Base-by-base conservation (phyloP, 2,797 vertebrate genomes). In the Sebastes ruberrimus region DNA sequence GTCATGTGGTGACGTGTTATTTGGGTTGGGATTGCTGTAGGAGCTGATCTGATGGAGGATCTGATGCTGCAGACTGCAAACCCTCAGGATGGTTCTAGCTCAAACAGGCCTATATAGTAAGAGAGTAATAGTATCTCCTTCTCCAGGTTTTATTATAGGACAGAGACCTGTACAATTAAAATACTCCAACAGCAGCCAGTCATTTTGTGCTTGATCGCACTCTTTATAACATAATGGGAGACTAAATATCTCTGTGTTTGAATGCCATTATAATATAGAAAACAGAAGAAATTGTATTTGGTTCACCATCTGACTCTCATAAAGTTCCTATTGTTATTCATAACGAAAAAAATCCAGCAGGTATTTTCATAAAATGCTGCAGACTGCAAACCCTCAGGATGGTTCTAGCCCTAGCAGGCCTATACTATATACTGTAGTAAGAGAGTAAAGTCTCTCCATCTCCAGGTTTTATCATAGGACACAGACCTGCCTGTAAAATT, bases 1-100 rank as follows among this genome's bases (percentile, higher is more conserved):
- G 86, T 92, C 80, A 86, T 87, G 38, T 78, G 77, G 53, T 93
- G 92, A 92, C 89, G 90, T 91, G 76, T 86, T 80, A 82, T 90
- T 78, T 85, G 80, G 83, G 67, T 82, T 53, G 38, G 68, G 71
- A 63, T 75, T 38, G 35, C 35, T 35, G 35, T 38, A 38, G 5
- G 76, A 66, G 71, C 78, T 78, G 80, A 81, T 78, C 11, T 72
- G 64, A 38, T 86, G 75, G 82, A 53, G 75, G 49, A 76, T 38
- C 78, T 32, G 9, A 13, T 6, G 55, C 70, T 84, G 71, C 78
- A 68, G 71, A 78, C 80, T 82, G 78, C 68, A 86, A 18, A 55
- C 38, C 18, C 18, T 63, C 38, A 55, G 42, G 67, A 53, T 70
- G 59, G 49, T 25, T 23, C 33, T 38, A 38, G 35, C 35, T 13